These are phyloP conservation scores for Chionoecetes opilio DNA, from an alignment of 1,140 invertebrate species.

Conservation along the genomic window DNA sequence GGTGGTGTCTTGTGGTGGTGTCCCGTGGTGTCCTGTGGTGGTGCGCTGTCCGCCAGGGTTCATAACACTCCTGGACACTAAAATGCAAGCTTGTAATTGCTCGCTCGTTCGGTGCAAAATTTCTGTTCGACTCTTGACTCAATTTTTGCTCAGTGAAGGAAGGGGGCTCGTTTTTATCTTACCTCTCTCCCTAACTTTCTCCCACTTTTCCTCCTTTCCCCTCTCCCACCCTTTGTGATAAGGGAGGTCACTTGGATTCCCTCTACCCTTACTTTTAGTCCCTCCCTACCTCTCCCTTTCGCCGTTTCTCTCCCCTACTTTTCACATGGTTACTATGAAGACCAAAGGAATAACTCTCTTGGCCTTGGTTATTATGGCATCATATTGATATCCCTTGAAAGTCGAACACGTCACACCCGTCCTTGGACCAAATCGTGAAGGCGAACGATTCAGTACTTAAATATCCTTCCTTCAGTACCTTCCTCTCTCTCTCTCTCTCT, in stretches of 20 bases:
- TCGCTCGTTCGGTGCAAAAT: slow-evolving; percentile 31
- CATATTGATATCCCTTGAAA: background rate
- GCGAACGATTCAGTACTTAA: background rate
- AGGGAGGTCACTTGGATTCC: background rate
- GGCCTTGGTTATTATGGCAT: background rate
- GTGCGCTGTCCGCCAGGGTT: background rate
- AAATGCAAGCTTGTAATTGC: background rate
- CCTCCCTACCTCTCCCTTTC: background rate
- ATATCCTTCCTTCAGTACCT: background rate
- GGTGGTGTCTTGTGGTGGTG: background rate
- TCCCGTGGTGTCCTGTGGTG: background rate
- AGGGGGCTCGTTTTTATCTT: background rate
- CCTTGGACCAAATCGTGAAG: background rate
- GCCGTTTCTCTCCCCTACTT: too few species aligned
- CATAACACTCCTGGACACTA: slow-evolving; percentile 40
- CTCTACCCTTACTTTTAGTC: background rate
- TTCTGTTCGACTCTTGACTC: background rate
- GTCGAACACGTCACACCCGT: background rate
- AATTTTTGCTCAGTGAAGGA: slow-evolving; percentile 19
- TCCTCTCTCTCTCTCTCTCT: background rate
- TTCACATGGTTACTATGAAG: too few species aligned
- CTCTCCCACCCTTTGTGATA: background rate
- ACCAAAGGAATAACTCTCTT: background rate
- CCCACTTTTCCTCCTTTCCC: background rate
- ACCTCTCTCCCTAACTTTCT: background rate